Percentiles rank a stretch among this genome's conserved stretches.
These are phyloP conservation scores for Sphinx pinastri DNA, from an alignment of 2,888 invertebrate species.

Conservation along the genomic window DNA sequence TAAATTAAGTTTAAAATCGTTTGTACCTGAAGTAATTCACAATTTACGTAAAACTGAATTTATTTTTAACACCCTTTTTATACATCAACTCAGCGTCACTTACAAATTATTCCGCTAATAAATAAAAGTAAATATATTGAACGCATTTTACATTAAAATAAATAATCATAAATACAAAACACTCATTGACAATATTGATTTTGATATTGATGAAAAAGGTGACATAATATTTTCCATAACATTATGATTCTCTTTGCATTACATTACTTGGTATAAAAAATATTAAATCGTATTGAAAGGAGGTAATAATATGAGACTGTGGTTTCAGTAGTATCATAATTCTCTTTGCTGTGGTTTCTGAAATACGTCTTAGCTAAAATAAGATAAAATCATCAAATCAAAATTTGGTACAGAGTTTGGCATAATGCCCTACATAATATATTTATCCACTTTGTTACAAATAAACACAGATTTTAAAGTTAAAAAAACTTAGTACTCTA, in stretches of 20 bases:
- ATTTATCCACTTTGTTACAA: background rate
- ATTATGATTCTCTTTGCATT: too few species aligned
- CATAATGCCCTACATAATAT: background rate
- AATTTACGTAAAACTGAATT: background rate
- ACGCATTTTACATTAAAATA: conserved; percentile 9
- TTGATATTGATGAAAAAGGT: background rate
- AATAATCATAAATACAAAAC: conserved; percentile 1
- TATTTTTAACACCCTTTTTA: too few species aligned
- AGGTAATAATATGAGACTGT: background rate
- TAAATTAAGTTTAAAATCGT: conserved; percentile 11
- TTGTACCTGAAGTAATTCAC: conserved; percentile 24
- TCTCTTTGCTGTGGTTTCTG: too few species aligned
- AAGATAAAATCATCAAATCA: too few species aligned
- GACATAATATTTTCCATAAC: too few species aligned
- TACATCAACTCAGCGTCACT: background rate
- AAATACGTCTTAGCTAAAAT: too few species aligned
- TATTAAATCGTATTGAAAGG: background rate
- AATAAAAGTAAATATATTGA: background rate
- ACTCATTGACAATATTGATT: background rate
- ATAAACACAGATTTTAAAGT: background rate
- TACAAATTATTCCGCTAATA: background rate
- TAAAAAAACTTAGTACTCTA: conserved; percentile 1
- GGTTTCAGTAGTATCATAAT: too few species aligned
- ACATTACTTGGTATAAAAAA: too few species aligned
- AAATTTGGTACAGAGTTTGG: too few species aligned